Percentiles rank a stretch among this genome's conserved stretches.
Evolutionary conservation across 2,797 vertebrate species (phyloP).

Genomic region (Hydrolagus colliei): DNA sequence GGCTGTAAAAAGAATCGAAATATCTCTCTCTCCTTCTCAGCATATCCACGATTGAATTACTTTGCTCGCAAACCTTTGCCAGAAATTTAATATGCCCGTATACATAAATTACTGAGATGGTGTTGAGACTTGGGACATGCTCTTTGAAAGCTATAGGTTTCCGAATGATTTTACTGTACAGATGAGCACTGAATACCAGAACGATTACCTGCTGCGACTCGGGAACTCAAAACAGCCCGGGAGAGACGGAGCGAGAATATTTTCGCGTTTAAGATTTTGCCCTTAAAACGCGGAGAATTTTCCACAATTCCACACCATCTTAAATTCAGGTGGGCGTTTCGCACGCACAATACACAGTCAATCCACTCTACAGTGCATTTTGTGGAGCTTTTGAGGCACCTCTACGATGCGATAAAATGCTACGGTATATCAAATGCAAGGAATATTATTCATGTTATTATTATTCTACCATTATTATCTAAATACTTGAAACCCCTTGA

Average conservation of each 20-base stretch:
- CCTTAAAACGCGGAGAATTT: neutral
- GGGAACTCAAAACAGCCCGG: neutral
- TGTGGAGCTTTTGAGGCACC: too few relatives aligned
- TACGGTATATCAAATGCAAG: too few relatives aligned
- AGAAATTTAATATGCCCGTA: neutral
- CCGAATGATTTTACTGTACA: neutral
- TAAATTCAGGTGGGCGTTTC: too few relatives aligned
- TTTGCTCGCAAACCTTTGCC: conserved; percentile 5
- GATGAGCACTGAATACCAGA: neutral
- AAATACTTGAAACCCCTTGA: too few relatives aligned
- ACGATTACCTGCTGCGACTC: neutral
- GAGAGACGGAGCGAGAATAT: too few relatives aligned
- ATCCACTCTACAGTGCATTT: too few relatives aligned
- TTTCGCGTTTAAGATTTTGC: neutral
- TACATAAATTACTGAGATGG: conserved; percentile 6
- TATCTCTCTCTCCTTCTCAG: neutral
- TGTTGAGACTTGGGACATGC: neutral
- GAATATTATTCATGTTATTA: too few relatives aligned
- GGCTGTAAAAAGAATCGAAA: neutral
- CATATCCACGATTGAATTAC: neutral
- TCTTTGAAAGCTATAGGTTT: neutral
- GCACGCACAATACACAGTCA: too few relatives aligned
- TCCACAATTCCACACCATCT: too few relatives aligned
- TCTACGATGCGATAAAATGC: too few relatives aligned
- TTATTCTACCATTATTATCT: too few relatives aligned